Evolutionary conservation across 92 coral and sea anemone species (phyloP), one percentile per base, ranked within the genome.

Genomic region (Palythoa heliodiscus): DNA sequence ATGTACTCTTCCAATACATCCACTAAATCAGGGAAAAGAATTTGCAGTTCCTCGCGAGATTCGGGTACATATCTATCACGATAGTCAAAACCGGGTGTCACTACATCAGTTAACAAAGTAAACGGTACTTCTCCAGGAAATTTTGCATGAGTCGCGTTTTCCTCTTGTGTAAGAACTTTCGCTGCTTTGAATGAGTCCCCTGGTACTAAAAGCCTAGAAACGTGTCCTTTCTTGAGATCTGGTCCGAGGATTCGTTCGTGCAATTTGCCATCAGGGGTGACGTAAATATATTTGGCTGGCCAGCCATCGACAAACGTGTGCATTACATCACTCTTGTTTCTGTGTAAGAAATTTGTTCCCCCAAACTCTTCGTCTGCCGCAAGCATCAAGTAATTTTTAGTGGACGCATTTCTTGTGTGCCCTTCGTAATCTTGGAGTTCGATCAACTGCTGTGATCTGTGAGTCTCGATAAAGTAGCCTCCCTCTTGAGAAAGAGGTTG

Each of bases 221-320:
- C 89, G 16, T 94, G 96, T 12, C 98, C 98, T 52, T 90, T 90
- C 10, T 55, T 53, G n/a, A 89, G 75, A 52, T 94, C 94, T 24
- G 60, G 85, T 4, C 98, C 96, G 13, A 94, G 78, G 29, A 86
- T 87, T 29, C 72, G 68, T 82, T 94, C 92, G 40, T 85, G 83
- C 16, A 86, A 17, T 58, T 87, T 78, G 23, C 98, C 94, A 50
- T 93, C 93, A 0, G 95, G 89, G 47, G 94, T 78, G 1, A 94
- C 85, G 53, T 70, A 75, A 48, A 82, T 82, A 87, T 89, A 94
- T 54, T 82, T 82, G 2, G 91, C 92, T 7, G 98, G 98, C 98
- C 98, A 94, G 54, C 98, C 98, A 24, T 93, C 95, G 78, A 89
- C 90, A 64, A 89, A 93, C 20, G 89, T 89, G 74, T 92, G 98